Evolutionary conservation across 30 jellyfish, hydroid and myxozoan species (phyloP).

Genomic region (Morbakka virulenta): DNA sequence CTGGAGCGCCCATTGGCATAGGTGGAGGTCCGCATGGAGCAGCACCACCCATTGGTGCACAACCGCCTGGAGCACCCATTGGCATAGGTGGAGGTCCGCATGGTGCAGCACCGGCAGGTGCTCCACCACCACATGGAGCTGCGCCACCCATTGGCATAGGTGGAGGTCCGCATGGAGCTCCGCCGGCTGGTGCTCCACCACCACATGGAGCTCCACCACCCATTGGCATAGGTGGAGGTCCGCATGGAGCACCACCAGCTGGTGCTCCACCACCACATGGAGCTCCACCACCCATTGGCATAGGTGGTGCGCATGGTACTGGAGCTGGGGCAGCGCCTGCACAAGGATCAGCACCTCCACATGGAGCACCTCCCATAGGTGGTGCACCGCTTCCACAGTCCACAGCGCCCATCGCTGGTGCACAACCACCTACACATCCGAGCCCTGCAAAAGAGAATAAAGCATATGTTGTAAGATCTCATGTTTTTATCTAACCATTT

Average conservation of each 20-base stretch:
- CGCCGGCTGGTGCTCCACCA: constrained; percentile 20
- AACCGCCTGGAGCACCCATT: not conserved
- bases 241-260: constrained; percentile 58
- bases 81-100: not conserved
- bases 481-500: too few relatives aligned
- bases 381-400: not conserved
- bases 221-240: not conserved
- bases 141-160: too few relatives aligned
- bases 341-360: not conserved
- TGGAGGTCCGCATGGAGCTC: constrained; percentile 23
- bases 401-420: not conserved
- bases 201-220: not conserved
- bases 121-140: not conserved
- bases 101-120: not conserved
- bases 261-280: constrained; percentile 54
- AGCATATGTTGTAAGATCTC: too few relatives aligned
- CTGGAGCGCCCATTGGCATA: not conserved
- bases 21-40: not conserved
- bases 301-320: constrained; percentile 56
- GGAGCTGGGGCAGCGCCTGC: not conserved
- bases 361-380: not conserved
- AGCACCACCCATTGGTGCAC: not conserved
- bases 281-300: too few relatives aligned
- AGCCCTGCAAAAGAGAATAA: too few relatives aligned
- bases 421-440: too few relatives aligned